Base-by-base conservation (phyloP, 2,888 invertebrate genomes). In the Terebella lapidaria region DNA sequence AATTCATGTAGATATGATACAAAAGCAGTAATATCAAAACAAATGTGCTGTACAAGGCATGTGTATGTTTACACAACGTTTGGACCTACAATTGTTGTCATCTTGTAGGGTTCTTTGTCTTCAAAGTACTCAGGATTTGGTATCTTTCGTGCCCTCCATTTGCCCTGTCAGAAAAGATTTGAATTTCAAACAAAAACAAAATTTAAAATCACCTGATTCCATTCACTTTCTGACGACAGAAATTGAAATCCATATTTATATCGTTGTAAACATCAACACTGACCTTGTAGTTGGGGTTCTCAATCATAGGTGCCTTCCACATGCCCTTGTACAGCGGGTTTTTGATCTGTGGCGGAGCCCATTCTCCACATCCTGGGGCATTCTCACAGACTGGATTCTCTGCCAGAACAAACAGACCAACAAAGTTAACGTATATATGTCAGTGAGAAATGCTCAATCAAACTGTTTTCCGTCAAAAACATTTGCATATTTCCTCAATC, bases 251-350 rank as follows among this genome's bases (percentile, higher is more conserved):
- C 42, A 35, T 35, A 35, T 35, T 15, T 15, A 15, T n/a, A 35
- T 35, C n/a, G n/a, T 35, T 15, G 10, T 35, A 35, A 15, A 15
- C 42, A 35, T 15, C 10, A 35, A 35, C 42, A 35, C 42, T 56
- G 62, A 82, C 83, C 78, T 83, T 82, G 72, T 84, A 85, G 64
- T 78, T 75, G 18, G 84, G 84, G 70, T 85, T 85, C 57, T 81
- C 80, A 62, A 84, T 83, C 71, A 81, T 72, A 1, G 84, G 82
- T 51, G 96, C 89, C 54, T 86, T 83, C 99, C 99, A 99, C 83
- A 93, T 93, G 73, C 99, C 99, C 77, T 89, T 88, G 83, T 94
- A 95, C 81, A 91, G 90, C 5, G 94, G 94, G 84, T 96, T 96
- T 60, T 90, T 86, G 52, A 94, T 86, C 72, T 87, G 83, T 22